Evolutionary conservation across 2,888 invertebrate species (phyloP).

Genomic region (Toxonevra muliebris): DNA sequence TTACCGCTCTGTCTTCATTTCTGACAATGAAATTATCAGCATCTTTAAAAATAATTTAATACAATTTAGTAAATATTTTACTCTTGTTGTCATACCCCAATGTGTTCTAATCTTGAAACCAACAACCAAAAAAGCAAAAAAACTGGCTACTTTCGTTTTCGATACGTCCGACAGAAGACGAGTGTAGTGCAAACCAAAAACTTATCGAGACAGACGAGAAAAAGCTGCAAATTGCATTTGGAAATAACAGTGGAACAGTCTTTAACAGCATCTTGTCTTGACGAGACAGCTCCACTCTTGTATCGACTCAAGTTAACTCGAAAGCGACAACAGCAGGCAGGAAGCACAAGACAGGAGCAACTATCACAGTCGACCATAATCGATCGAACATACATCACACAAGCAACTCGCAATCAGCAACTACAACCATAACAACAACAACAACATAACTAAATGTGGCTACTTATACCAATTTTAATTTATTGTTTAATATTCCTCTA

Average conservation of each 20-base stretch:
- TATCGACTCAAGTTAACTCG: neutral
- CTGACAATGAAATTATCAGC: neutral
- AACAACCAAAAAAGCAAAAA: neutral
- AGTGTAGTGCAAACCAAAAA: no score
- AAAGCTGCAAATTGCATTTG: no score
- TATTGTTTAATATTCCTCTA: conserved; percentile 49
- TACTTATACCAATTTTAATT: conserved; percentile 54
- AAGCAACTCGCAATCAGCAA: neutral
- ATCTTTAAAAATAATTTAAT: neutral
- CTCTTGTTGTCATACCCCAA: neutral
- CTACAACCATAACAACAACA: no score
- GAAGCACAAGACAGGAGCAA: no score
- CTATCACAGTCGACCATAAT: neutral
- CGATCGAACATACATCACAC: neutral
- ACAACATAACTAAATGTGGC: conserved; percentile 47
- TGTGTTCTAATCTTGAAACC: neutral
- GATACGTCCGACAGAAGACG: no score
- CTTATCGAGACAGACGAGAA: no score
- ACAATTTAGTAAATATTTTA: neutral
- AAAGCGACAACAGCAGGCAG: conserved; percentile 10
- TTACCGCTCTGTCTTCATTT: no score
- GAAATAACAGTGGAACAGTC: no score
- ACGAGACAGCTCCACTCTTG: neutral
- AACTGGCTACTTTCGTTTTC: conserved; percentile 31
- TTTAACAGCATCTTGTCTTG: no score